These are phyloP conservation scores for Apamea sordens DNA, from an alignment of 2,888 invertebrate genomes.

Conservation along the genomic window DNA sequence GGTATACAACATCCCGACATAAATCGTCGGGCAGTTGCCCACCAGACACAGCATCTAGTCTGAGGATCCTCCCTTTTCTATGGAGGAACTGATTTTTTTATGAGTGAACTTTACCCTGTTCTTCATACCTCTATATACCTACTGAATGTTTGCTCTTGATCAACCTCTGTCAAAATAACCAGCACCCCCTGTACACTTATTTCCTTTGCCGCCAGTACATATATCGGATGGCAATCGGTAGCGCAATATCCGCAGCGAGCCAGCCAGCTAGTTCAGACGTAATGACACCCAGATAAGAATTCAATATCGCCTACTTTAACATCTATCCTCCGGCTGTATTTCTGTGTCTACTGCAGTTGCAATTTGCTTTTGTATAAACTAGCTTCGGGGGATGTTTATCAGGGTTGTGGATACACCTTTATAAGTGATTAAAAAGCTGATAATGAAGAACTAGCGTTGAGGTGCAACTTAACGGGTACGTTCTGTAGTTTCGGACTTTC, in stretches of 20 bases:
- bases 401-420: neutral
- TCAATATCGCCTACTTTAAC: slow-evolving; percentile 65
- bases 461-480: too few relatives aligned
- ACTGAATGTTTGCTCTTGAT: neutral
- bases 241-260: slow-evolving; percentile 70
- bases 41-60: neutral
- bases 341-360: slow-evolving; percentile 49
- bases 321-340: slow-evolving; percentile 46
- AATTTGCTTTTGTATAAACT: slow-evolving; percentile 30
- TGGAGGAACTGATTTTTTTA: too few relatives aligned
- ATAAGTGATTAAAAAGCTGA: slow-evolving; percentile 5
- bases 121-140: neutral
- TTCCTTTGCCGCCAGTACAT: slow-evolving; percentile 22
- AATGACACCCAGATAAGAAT: slow-evolving; percentile 68
- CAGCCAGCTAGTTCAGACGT: slow-evolving; percentile 61
- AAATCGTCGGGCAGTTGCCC: neutral
- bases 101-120: neutral
- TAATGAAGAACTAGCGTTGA: neutral
- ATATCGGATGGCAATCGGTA: slow-evolving; percentile 60
- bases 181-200: slow-evolving; percentile 7
- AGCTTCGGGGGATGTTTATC: neutral
- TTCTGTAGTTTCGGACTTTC: too few relatives aligned
- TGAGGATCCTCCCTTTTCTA: neutral
- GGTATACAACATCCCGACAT: neutral
- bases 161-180: neutral